A percentile compares a stretch with the other conserved stretches of the same genome.
Evolutionary conservation across 2,797 vertebrate species (phyloP).

Genomic region (Anniella stebbinsi): DNA sequence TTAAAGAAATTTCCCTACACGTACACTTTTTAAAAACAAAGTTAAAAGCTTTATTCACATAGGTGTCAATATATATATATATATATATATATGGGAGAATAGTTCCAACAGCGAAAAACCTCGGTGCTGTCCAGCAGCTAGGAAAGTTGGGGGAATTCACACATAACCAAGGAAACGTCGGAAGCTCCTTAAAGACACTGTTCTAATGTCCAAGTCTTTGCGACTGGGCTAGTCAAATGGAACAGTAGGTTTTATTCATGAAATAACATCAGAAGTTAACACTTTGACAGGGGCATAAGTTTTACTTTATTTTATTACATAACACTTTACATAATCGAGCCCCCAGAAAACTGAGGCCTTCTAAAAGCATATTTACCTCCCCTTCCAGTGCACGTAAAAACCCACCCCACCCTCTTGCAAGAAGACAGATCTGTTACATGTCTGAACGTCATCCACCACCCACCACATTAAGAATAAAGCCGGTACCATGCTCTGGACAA

Average conservation of each 20-base stretch:
- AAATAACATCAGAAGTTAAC: not conserved
- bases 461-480: fast-evolving
- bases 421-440: fast-evolving
- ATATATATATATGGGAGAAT: conserved; percentile 10
- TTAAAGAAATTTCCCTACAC: not conserved
- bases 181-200: not conserved
- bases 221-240: too few species aligned
- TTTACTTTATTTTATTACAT: fast-evolving
- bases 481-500: fast-evolving
- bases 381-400: fast-evolving
- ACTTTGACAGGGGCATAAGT: fast-evolving
- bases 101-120: conserved; percentile 19
- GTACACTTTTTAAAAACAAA: conserved; percentile 17
- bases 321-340: fast-evolving
- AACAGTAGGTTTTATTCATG: not conserved
- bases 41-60: conserved; percentile 79
- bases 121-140: not conserved
- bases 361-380: fast-evolving
- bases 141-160: not conserved
- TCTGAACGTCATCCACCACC: fast-evolving
- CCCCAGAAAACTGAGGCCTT: not conserved
- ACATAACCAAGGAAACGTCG: not conserved
- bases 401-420: not conserved
- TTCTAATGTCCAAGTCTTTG: not conserved
- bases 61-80: conserved; percentile 21